Evolutionary conservation across 1,140 invertebrate genomes (phyloP).

Genomic region (Dryas iulia): DNA sequence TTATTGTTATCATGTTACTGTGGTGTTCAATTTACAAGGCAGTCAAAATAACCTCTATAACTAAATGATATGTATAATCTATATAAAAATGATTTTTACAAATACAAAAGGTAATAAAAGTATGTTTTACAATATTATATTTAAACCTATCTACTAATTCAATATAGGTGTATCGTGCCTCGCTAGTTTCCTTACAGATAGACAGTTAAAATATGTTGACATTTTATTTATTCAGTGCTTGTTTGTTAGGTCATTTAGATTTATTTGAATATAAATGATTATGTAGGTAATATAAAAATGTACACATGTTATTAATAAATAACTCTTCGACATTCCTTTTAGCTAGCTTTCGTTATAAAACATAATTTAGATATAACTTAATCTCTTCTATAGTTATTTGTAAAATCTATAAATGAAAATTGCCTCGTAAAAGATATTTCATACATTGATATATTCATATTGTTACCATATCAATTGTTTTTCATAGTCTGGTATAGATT

Average conservation of each 20-base stretch:
- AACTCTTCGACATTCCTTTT: constrained; percentile 26
- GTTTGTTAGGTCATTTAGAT: constrained; percentile 2
- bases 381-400: constrained; percentile 30
- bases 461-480: constrained; percentile 74
- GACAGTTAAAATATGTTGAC: not conserved
- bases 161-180: constrained; percentile 19
- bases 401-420: constrained; percentile 21
- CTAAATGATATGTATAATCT: not conserved
- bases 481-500: constrained; percentile 67
- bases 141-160: not conserved
- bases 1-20: constrained; percentile 30
- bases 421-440: constrained; percentile 41
- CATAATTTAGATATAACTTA: constrained; percentile 25
- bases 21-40: constrained; percentile 32
- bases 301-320: constrained; percentile 8
- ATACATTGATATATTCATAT: constrained; percentile 58
- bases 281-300: not conserved
- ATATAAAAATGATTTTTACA: not conserved
- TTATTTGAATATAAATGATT: constrained; percentile 3
- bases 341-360: constrained; percentile 17
- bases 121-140: not conserved
- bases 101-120: not conserved
- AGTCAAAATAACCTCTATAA: constrained; percentile 6
- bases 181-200: constrained; percentile 5
- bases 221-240: not conserved